Base-by-base conservation (phyloP, 2,888 invertebrate genomes). In the Elmis aenea region DNA sequence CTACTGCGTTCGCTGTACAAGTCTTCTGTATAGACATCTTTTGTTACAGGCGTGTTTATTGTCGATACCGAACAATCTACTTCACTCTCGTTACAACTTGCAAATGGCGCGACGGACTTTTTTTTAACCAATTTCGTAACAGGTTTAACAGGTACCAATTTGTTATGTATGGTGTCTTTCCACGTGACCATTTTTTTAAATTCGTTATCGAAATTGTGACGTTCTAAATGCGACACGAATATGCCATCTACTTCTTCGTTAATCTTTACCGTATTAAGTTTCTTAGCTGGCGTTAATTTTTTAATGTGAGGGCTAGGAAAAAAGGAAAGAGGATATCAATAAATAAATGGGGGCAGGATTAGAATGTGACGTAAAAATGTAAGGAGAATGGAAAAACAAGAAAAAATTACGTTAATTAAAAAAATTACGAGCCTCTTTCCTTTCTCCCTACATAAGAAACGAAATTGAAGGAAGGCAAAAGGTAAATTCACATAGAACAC, bases 221-320 rank as follows among this genome's bases (percentile, higher is more conserved):
- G 22, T 11, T 34, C 33, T 13, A 61, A 27, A 1, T 55, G 57
- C 6, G 61, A 58, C 2, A 70, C 67, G 0, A 55, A 64, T 36
- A 71, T 49, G 14, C 59, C 63, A 12, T 54, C 38, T 1, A 58
- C 43, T 2, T 56, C 47, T 8, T 51, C 47, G 41, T 71, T 71
- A 2, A 70, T 58, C 10, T 55, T 45, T 2, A 58, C 37, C 20
- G 62, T 56, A 47, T 70, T 70, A n/a, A 69, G 28, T 56, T 64
- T 68, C 6, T 58, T 50, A 26, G 45, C 42, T 27, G 48, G 51
- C 34, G 41, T 15, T 29, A 37, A 38, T 49, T 52, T 56, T 27
- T 37, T 45, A 13, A 46, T 46, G 24, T 57, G 59, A 35, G 41
- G 41, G 52, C 47, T 44, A 38, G 46, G 50, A 42, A 48, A 42